These are phyloP conservation scores for Suricata suricatta DNA, from an alignment of 2,113 vertebrate genomes.

Conservation along the genomic window DNA sequence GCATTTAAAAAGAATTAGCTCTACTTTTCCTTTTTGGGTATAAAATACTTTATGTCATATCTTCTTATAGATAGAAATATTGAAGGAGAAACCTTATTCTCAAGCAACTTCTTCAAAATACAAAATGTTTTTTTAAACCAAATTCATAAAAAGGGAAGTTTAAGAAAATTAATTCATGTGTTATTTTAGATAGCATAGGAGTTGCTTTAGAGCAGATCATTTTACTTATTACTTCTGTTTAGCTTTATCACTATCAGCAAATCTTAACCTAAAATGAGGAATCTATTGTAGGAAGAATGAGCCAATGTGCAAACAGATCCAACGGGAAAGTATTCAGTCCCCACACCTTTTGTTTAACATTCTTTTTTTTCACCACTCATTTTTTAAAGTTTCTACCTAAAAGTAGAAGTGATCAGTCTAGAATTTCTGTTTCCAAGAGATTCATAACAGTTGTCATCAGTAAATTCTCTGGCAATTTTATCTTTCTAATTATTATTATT, in stretches of 20 bases:
- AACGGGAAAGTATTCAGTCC: not conserved
- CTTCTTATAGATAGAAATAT: not conserved
- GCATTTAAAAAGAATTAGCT: not conserved
- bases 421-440: not conserved
- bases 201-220: not conserved
- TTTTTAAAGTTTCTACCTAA: not conserved
- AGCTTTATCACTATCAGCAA: not conserved
- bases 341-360: not conserved
- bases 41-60: not conserved
- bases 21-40: not conserved
- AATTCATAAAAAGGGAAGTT: constrained; percentile 33
- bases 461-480: constrained; percentile 8
- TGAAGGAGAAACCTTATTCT: not conserved
- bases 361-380: not conserved
- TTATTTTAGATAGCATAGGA: not conserved
- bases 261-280: not conserved
- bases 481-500: not conserved
- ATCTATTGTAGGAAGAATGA: not conserved
- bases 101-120: not conserved
- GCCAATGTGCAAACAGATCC: not conserved
- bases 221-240: not conserved
- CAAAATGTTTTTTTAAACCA: not conserved
- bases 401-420: not conserved
- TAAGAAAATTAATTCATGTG: not conserved
- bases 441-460: not conserved